phyloP scores from a whole-genome alignment of 2,113 vertebrate genomes.

The Zosterops borbonicus region DNA sequence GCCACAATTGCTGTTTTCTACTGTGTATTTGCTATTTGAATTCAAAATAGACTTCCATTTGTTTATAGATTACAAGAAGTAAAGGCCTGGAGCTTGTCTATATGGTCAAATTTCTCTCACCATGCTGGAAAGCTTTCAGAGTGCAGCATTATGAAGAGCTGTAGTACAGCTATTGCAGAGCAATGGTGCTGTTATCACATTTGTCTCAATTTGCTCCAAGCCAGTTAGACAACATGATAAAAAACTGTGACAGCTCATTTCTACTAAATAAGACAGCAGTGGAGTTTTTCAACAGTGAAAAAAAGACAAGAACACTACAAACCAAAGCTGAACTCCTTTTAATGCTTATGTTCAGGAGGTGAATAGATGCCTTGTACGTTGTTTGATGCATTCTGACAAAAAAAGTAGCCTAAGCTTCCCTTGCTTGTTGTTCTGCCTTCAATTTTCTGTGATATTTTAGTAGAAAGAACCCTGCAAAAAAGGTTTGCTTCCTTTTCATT shows the following conservation, averaged over 20 bases:
- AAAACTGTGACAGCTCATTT: neutral
- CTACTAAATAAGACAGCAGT: neutral
- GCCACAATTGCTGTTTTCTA: neutral
- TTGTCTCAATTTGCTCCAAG: constrained; percentile 13
- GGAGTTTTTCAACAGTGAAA: neutral
- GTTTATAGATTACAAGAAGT: neutral
- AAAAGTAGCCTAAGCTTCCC: neutral
- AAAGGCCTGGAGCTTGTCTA: neutral
- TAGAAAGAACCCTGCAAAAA: neutral
- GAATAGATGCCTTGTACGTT: neutral
- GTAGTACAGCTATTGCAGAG: neutral
- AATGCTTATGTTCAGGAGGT: neutral
- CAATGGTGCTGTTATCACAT: neutral
- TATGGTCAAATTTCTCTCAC: neutral
- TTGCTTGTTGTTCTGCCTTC: neutral
- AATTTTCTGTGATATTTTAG: neutral
- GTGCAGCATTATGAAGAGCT: neutral
- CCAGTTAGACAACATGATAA: neutral
- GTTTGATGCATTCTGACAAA: neutral
- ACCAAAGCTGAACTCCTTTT: neutral
- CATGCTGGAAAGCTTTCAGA: neutral
- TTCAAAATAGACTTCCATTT: neutral
- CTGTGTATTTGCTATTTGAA: neutral
- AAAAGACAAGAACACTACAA: neutral
- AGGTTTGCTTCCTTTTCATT: neutral